phyloP scores from a whole-genome alignment of 1,140 invertebrate species.

The Conus ventricosus region DNA sequence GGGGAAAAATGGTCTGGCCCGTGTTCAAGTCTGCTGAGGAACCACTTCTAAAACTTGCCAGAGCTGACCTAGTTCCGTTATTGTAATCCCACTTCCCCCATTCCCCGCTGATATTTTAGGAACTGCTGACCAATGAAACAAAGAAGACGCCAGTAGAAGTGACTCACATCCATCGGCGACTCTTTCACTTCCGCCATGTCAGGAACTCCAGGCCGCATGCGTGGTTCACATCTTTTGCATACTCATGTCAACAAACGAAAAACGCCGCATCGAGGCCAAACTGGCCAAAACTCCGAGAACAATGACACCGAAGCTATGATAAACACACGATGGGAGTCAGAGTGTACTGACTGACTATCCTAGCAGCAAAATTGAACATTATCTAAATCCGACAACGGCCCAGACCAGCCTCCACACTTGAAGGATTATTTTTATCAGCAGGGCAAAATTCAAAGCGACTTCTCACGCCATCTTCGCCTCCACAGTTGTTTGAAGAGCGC shows the following conservation, averaged over 20 bases:
- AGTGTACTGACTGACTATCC: background rate
- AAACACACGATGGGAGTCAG: too few relatives aligned
- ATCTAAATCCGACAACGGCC: background rate
- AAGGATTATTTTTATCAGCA: background rate
- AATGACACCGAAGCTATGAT: background rate
- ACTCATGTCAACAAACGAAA: conserved; percentile 16
- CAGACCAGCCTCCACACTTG: conserved; percentile 8
- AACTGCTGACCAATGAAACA: conserved; percentile 55
- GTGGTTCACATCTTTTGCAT: conserved; percentile 22
- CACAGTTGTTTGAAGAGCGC: conserved; percentile 14
- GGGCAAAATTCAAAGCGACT: background rate
- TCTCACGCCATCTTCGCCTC: conserved; percentile 17
- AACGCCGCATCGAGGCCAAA: background rate
- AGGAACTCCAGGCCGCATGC: conserved; percentile 30
- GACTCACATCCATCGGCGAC: conserved; percentile 31
- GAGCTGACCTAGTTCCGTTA: conserved; percentile 39
- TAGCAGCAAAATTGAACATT: background rate
- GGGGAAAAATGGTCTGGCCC: background rate
- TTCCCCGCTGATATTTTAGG: conserved; percentile 17
- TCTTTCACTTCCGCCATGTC: conserved; percentile 36
- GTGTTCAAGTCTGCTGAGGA: background rate
- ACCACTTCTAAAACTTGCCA: conserved; percentile 36
- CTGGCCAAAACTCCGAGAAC: background rate
- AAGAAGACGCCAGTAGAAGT: conserved; percentile 56
- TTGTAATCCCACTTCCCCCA: conserved; percentile 33